These are phyloP conservation scores for Catharus minimus DNA, from an alignment of 2,113 vertebrate genomes.

Conservation along the genomic window DNA sequence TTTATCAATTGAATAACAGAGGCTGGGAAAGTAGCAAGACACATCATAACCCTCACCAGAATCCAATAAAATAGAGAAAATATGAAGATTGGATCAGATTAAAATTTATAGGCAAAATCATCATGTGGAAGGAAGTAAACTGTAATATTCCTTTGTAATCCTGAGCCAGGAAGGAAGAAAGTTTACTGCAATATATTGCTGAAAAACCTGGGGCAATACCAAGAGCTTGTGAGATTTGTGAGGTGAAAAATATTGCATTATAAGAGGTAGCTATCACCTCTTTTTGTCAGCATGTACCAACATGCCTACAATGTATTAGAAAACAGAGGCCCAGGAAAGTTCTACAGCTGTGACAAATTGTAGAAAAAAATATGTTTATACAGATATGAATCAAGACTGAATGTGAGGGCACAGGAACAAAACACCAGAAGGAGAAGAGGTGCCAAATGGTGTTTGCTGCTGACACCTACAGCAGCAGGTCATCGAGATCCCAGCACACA, in stretches of 20 bases:
- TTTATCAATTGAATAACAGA: neutral
- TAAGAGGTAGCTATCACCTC: neutral
- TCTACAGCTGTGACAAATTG: neutral
- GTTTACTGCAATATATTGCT: neutral
- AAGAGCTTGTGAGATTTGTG: neutral
- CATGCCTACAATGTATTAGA: neutral
- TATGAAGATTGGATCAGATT: neutral
- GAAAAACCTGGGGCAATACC: neutral
- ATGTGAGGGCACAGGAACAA: neutral
- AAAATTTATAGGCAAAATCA: neutral
- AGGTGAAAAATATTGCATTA: neutral
- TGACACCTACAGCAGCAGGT: neutral
- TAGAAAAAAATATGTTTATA: neutral
- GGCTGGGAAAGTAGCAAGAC: neutral
- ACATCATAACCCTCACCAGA: neutral
- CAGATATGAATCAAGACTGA: neutral
- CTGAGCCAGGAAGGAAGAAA: neutral
- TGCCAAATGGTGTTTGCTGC: neutral
- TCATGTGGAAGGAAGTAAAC: neutral
- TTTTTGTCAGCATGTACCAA: neutral
- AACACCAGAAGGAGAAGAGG: neutral
- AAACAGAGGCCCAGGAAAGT: neutral
- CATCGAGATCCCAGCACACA: neutral
- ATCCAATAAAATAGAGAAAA: neutral
- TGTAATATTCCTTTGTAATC: neutral